Percentiles rank a stretch among this genome's conserved stretches.
Evolutionary conservation across 2,113 vertebrate species (phyloP).

Genomic region (Murina feae): DNA sequence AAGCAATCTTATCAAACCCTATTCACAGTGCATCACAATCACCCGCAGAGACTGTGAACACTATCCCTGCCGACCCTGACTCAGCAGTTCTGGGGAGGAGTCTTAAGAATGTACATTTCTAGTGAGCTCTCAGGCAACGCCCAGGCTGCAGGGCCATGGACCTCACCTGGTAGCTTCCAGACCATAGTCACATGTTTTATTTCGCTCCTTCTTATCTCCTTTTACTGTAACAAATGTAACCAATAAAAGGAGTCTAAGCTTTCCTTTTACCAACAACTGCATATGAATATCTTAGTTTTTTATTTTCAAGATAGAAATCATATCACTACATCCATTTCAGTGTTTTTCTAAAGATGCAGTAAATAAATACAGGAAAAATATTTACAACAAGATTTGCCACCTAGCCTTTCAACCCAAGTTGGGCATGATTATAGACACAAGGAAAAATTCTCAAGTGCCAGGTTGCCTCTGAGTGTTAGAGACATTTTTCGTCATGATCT

Average conservation of each 20-base stretch:
- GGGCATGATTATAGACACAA: background rate
- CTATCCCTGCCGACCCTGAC: background rate
- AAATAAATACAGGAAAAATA: background rate
- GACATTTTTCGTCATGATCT: background rate
- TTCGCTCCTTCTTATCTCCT: background rate
- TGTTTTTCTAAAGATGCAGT: background rate
- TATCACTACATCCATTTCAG: background rate
- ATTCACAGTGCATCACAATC: no score
- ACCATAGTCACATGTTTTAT: rapidly evolving
- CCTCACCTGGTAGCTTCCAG: no score
- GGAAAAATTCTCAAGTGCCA: background rate
- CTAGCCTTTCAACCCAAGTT: background rate
- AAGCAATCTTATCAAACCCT: background rate
- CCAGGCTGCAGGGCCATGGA: rapidly evolving
- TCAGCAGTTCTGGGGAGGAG: background rate
- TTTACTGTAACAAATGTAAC: background rate
- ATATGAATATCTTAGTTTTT: background rate
- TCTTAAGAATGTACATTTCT: background rate
- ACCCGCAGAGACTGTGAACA: background rate
- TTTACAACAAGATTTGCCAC: background rate
- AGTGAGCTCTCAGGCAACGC: background rate
- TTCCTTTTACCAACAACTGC: background rate
- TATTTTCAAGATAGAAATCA: background rate
- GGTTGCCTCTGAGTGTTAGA: background rate
- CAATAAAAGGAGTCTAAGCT: background rate